These are phyloP conservation scores for Incurvaria masculella DNA, from an alignment of 2,888 invertebrate genomes.

Conservation along the genomic window DNA sequence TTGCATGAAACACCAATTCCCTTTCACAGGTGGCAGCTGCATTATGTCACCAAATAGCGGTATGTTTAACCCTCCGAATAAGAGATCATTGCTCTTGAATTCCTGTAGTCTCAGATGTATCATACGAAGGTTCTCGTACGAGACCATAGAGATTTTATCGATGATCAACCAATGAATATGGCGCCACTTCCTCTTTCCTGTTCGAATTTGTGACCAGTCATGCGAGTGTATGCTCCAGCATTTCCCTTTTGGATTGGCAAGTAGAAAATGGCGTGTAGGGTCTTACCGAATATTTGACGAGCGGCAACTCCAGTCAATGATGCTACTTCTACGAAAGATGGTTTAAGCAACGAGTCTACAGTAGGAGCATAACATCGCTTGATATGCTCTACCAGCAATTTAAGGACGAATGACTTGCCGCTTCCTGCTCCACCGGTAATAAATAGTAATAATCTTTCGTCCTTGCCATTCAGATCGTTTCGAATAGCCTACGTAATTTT, in stretches of 20 bases:
- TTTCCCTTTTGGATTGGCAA: background rate
- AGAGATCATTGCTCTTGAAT: conserved; percentile 12
- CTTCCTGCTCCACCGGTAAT: background rate
- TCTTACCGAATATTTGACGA: background rate
- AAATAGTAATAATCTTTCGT: background rate
- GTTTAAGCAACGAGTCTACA: too few relatives aligned
- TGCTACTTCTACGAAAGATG: background rate
- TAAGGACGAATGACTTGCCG: background rate
- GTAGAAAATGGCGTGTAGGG: background rate
- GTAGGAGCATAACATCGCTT: background rate
- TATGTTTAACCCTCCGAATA: conserved; percentile 8
- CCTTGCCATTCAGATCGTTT: background rate
- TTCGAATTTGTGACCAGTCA: background rate
- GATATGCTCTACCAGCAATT: background rate
- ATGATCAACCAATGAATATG: background rate
- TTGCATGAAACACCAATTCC: conserved; percentile 19
- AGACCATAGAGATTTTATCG: background rate
- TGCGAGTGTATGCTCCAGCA: background rate
- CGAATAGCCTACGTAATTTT: background rate
- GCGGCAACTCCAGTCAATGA: background rate
- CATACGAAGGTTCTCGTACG: background rate
- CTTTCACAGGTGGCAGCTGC: conserved; percentile 22
- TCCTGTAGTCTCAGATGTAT: conserved; percentile 2
- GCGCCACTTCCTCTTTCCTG: background rate
- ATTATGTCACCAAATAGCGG: conserved; percentile 18